phyloP scores from a whole-genome alignment of 2,797 vertebrate species.

The Sebastes vulpes region DNA sequence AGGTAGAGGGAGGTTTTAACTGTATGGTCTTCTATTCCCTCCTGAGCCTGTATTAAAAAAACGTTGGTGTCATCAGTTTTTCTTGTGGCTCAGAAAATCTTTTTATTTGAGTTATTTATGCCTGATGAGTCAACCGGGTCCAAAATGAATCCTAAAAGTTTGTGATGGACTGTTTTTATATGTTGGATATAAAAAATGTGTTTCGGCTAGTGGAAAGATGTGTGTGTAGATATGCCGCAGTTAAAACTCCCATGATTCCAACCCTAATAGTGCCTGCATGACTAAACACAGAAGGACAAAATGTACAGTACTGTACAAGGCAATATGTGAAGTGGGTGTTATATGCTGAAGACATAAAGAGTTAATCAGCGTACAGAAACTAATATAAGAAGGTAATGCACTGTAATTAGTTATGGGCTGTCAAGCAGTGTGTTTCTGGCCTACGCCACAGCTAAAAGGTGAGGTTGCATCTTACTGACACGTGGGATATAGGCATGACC shows the following conservation, averaged over 20 bases:
- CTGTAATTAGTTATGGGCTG: conserved; percentile 43
- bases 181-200: not conserved
- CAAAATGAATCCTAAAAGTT: conserved; percentile 18
- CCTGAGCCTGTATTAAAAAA: not conserved
- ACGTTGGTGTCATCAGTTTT: conserved; percentile 6
- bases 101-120: conserved; percentile 49
- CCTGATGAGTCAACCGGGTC: conserved; percentile 20
- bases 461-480: conserved; percentile 12
- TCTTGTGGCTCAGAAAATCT: not conserved
- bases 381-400: conserved; percentile 8
- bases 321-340: not conserved
- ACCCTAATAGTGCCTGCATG: not conserved
- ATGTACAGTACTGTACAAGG: not conserved
- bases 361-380: conserved; percentile 27
- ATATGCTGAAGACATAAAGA: conserved; percentile 1
- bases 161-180: conserved; percentile 24
- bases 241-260: conserved; percentile 6
- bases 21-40: not conserved
- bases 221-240: not conserved
- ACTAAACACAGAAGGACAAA: not conserved
- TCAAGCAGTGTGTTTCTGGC: conserved; percentile 11
- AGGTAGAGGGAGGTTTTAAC: not conserved
- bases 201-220: not conserved
- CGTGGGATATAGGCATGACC: not conserved
- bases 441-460: conserved; percentile 9